A percentile compares a stretch with the other conserved stretches of the same genome.
phyloP scores from a whole-genome alignment of 2,113 vertebrate genomes.

The Cyprinodon variegatus region DNA sequence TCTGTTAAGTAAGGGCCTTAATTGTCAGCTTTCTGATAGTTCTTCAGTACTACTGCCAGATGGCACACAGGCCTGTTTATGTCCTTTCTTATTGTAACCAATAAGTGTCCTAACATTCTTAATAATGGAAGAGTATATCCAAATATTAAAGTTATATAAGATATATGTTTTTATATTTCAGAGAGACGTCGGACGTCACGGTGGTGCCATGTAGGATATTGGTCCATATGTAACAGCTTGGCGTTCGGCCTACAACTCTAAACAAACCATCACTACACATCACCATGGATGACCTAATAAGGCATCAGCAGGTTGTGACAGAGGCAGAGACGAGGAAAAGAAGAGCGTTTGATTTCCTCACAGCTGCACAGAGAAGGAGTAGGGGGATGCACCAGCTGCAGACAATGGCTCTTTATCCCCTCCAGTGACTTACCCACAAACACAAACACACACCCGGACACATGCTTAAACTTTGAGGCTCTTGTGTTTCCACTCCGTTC shows the following conservation, averaged over 20 bases:
- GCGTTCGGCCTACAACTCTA: slow-evolving; percentile 34
- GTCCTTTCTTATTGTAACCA: background rate
- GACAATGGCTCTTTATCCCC: slow-evolving; percentile 87
- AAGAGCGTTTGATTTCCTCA: slow-evolving; percentile 83
- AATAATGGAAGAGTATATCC: background rate
- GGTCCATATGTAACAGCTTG: slow-evolving; percentile 2
- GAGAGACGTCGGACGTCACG: background rate
- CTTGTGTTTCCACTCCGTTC: slow-evolving; percentile 65
- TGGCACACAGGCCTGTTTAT: background rate
- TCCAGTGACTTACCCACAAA: slow-evolving; percentile 79
- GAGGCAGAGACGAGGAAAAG: slow-evolving; percentile 66
- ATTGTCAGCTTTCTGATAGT: too few relatives aligned
- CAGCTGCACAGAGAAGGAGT: slow-evolving; percentile 85
- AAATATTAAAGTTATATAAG: too few relatives aligned
- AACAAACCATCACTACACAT: slow-evolving; percentile 39
- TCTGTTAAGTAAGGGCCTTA: too few relatives aligned
- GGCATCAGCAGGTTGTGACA: slow-evolving; percentile 74
- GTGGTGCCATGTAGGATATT: background rate
- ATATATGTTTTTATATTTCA: background rate
- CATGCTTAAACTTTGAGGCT: slow-evolving; percentile 59
- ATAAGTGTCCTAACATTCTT: background rate
- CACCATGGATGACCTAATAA: slow-evolving; percentile 72
- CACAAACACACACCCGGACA: slow-evolving; percentile 44
- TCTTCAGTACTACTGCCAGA: too few relatives aligned
- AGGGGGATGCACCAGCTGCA: slow-evolving; percentile 81